phyloP scores from a whole-genome alignment of 2,888 invertebrate genomes.

The Philereme vetulata region DNA sequence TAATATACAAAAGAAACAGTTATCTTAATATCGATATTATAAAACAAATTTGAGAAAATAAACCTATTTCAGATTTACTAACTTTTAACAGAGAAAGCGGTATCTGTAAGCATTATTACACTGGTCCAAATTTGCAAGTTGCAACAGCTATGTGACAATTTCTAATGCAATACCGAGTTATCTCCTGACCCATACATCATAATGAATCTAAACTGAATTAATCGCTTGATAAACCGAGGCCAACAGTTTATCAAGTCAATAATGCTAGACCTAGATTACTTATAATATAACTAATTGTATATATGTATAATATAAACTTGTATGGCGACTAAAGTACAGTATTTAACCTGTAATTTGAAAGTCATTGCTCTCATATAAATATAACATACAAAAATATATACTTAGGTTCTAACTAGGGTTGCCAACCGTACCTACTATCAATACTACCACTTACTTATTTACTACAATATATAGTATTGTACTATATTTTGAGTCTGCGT shows the following conservation, averaged over 20 bases:
- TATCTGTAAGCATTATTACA: too few species aligned
- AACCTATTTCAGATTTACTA: too few species aligned
- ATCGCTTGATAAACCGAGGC: conserved; percentile 17
- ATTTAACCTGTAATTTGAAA: conserved; percentile 1
- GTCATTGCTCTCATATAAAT: conserved; percentile 15
- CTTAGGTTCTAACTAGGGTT: too few species aligned
- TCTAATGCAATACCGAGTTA: conserved; percentile 5
- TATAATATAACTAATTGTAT: background rate
- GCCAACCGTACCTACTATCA: too few species aligned
- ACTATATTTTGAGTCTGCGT: too few species aligned
- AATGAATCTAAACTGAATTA: conserved; percentile 15
- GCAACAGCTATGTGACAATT: conserved; percentile 7
- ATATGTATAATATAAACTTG: background rate
- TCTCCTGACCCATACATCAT: conserved; percentile 8
- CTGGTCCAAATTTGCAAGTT: background rate
- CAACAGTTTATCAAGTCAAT: conserved; percentile 20
- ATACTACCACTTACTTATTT: too few species aligned
- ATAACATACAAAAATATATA: too few species aligned
- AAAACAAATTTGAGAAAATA: too few species aligned
- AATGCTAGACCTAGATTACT: conserved; percentile 15
- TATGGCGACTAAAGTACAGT: conserved; percentile 1
- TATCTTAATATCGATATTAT: too few species aligned
- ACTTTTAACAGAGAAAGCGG: too few species aligned
- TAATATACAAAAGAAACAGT: too few species aligned
- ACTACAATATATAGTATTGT: too few species aligned